Evolutionary conservation across 2,797 vertebrate genomes (phyloP), one percentile per base, ranked within the genome.

Genomic region (Sandelia bainsii): DNA sequence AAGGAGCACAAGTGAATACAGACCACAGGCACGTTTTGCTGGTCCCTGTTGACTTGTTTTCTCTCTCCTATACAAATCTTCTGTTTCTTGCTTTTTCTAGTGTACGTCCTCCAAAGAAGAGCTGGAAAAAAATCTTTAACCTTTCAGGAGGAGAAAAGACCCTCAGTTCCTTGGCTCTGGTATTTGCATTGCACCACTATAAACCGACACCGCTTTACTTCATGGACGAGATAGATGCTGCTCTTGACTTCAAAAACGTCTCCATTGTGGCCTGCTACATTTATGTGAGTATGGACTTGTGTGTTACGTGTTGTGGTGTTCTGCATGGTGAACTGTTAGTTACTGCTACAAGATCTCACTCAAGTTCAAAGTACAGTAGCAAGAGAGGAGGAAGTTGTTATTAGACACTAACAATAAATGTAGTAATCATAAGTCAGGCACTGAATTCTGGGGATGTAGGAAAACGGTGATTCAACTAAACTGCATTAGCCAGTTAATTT

Each of bases 71-170:
- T 23, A 5, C 10, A 4, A 19, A n/a, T 45, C 5, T 0, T 42
- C 1, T 14, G 3, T 32, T 42, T 16, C 9, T 68, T 6, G 0
- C 3, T 14, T 25, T 7, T 12, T 22, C 1, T 70, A 99, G 98
- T 50, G 98, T 99, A 60, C 95, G 98, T 34, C 98, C 98, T 64
- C 98, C 98, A 1, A 99, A 98, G 93, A 99, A 99, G 83, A 99
- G 98, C 71, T 99, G 98, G 98, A 99, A 99, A 87, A 99, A 99
- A 88, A 99, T 99, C 80, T 99, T 98, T 49, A 99, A 99, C 81
- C 93, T 99, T 58, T 99, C 98, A 0, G 98, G 98, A 69, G 98
- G 98, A 40, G 98, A 99, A 75, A 99, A 99, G 93, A 99, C 98
- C 0, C 93, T 99, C 3, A 99, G 98, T 89, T 99, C 98, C 0